Conservation (phyloP, 1,140 invertebrate species). For the Zaprionus nigranus region DNA sequence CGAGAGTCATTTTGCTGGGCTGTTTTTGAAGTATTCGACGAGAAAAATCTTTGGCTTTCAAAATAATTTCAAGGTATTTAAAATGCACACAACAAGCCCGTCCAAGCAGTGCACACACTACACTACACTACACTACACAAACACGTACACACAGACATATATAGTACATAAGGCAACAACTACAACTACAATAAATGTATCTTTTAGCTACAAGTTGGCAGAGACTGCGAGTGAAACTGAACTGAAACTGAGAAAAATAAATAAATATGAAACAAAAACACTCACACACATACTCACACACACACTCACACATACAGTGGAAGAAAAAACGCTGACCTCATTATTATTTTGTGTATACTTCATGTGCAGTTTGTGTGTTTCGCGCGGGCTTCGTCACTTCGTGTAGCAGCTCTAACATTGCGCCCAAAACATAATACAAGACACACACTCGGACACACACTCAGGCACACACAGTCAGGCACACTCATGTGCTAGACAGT, state of each 20-base stretch:
- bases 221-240: constrained; percentile 66
- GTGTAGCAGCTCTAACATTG: constrained; percentile 63
- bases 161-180: constrained; percentile 24
- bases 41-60: constrained; percentile 74
- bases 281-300: background rate
- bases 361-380: constrained; percentile 53
- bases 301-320: background rate
- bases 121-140: constrained; percentile 6
- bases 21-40: constrained; percentile 61
- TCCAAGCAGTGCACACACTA: constrained; percentile 53
- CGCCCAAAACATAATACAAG: constrained; percentile 54
- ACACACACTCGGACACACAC: constrained; percentile 23
- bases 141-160: background rate
- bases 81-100: constrained; percentile 69
- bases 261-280: constrained; percentile 47
- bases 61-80: constrained; percentile 79
- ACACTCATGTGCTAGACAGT: background rate
- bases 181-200: constrained; percentile 60
- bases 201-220: constrained; percentile 71
- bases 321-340: constrained; percentile 75
- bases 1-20: constrained; percentile 18
- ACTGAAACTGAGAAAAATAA: constrained; percentile 58
- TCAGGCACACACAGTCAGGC: background rate
- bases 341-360: constrained; percentile 74
- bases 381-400: constrained; percentile 42